phyloP scores from a whole-genome alignment of 2,888 invertebrate species.

The Scelioninae gen. 1 region DNA sequence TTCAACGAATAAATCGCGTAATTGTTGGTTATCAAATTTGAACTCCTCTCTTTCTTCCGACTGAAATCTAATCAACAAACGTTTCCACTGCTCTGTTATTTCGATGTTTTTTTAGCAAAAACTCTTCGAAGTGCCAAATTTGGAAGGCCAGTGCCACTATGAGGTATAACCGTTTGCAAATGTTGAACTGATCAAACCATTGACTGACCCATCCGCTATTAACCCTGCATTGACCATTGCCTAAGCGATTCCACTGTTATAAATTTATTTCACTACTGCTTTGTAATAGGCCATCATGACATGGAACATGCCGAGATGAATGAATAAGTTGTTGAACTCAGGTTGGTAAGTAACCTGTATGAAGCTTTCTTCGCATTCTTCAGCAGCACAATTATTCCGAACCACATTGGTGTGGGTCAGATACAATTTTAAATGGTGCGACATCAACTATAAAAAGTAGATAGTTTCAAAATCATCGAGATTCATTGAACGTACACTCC shows the following conservation, averaged over 20 bases:
- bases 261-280: constrained; percentile 74
- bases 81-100: not conserved
- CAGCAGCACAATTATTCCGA: constrained; percentile 72
- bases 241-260: constrained; percentile 68
- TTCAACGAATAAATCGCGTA: not conserved
- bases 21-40: not conserved
- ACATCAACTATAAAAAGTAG: constrained; percentile 63
- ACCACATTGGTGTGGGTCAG: constrained; percentile 76
- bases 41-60: not conserved
- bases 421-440: constrained; percentile 66
- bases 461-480: not conserved
- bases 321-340: constrained; percentile 78
- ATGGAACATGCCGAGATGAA: constrained; percentile 80
- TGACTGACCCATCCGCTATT: constrained; percentile 66
- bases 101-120: not conserved
- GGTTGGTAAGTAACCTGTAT: constrained; percentile 75
- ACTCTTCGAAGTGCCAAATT: constrained; percentile 17
- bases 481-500: not conserved
- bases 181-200: constrained; percentile 64
- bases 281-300: constrained; percentile 75
- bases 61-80: not conserved
- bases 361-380: constrained; percentile 55
- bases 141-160: constrained; percentile 1
- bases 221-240: constrained; percentile 62
- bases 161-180: constrained; percentile 57